These are phyloP conservation scores for Clostera curtula DNA, from an alignment of 2,888 invertebrate genomes.

Conservation along the genomic window DNA sequence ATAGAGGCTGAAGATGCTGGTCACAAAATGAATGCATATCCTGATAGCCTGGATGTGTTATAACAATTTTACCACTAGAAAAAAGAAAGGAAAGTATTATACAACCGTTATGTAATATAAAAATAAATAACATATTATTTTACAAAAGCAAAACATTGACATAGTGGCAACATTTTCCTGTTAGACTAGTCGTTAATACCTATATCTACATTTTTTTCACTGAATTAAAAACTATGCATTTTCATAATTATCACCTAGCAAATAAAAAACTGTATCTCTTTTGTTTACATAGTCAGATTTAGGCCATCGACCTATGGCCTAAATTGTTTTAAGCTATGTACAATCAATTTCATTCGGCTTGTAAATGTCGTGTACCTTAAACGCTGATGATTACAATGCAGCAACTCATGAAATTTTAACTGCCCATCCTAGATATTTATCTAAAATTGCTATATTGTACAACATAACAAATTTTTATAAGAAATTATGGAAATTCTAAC, in stretches of 20 bases:
- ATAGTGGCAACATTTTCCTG: constrained; percentile 68
- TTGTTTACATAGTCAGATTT: constrained; percentile 30
- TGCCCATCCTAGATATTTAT: too few species aligned
- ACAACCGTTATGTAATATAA: constrained; percentile 58
- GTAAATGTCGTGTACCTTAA: constrained; percentile 15
- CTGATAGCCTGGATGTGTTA: constrained; percentile 54
- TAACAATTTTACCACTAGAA: constrained; percentile 42
- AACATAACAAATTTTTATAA: too few species aligned
- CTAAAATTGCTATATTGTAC: too few species aligned
- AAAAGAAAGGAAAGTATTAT: constrained; percentile 48
- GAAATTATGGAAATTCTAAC: too few species aligned
- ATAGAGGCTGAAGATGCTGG: too few species aligned
- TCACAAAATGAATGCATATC: constrained; percentile 28
- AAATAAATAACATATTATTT: constrained; percentile 67
- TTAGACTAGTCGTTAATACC: constrained; percentile 69
- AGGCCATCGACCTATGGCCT: constrained; percentile 28
- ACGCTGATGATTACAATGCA: too few species aligned
- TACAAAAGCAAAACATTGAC: constrained; percentile 71
- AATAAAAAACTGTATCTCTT: constrained; percentile 34
- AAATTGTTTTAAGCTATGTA: constrained; percentile 23
- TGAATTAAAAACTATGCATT: constrained; percentile 38
- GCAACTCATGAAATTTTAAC: too few species aligned
- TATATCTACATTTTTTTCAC: constrained; percentile 55
- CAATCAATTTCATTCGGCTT: constrained; percentile 21
- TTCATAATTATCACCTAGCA: constrained; percentile 37